Evolutionary conservation across 2,888 invertebrate genomes (phyloP).

Genomic region (Drosophila paramelanica): DNA sequence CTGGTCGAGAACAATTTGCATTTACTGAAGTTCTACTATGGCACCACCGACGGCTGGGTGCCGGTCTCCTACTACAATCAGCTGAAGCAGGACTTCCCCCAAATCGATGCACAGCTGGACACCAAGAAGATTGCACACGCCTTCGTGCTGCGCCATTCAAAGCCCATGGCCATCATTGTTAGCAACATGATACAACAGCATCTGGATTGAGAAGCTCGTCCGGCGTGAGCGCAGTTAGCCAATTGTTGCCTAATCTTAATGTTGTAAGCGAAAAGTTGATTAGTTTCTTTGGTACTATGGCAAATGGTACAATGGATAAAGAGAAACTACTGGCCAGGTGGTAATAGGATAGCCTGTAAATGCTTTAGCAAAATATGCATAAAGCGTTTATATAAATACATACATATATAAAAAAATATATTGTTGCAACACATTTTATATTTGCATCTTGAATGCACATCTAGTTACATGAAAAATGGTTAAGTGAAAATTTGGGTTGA

Average conservation of each 20-base stretch:
- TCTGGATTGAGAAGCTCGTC: constrained; percentile 17
- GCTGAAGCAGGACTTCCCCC: constrained; percentile 87
- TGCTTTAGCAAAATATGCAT: constrained; percentile 1
- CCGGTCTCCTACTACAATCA: constrained; percentile 90
- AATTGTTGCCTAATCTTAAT: constrained; percentile 54
- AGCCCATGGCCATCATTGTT: constrained; percentile 86
- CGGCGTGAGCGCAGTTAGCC: constrained; percentile 10
- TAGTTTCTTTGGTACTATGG: constrained; percentile 5
- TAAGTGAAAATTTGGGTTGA: constrained; percentile 5
- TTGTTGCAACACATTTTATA: constrained; percentile 24
- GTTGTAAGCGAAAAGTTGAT: constrained; percentile 7
- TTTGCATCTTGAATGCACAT: constrained; percentile 13
- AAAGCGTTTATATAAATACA: not conserved
- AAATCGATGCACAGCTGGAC: constrained; percentile 88
- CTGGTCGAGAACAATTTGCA: constrained; percentile 87
- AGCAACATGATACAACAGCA: constrained; percentile 82
- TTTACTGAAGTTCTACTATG: constrained; percentile 92
- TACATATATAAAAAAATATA: not conserved
- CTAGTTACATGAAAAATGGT: constrained; percentile 1
- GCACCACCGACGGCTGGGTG: constrained; percentile 92
- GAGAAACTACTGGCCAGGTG: not conserved
- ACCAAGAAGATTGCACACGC: constrained; percentile 89
- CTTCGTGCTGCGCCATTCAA: constrained; percentile 90
- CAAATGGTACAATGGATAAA: not conserved
- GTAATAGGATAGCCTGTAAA: not conserved